These are phyloP conservation scores for Chrysogorgia sp. DNA, from an alignment of 92 coral and sea anemone species.

Conservation along the genomic window DNA sequence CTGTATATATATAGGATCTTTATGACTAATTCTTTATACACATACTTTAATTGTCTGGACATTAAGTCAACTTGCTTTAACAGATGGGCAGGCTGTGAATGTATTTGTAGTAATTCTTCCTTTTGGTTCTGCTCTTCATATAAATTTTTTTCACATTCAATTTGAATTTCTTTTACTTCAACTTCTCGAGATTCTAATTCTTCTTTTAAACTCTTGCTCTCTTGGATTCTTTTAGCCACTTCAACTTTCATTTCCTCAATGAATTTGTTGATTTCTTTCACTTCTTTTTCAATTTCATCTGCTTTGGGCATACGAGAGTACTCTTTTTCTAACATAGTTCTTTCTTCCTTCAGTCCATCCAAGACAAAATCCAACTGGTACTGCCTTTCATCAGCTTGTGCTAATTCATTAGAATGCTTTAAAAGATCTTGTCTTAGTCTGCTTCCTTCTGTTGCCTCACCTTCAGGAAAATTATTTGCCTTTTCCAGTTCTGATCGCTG, in stretches of 20 bases:
- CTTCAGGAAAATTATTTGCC: slow-evolving; percentile 97
- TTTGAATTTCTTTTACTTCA: slow-evolving; percentile 72
- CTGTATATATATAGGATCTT: neutral
- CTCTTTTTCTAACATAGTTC: slow-evolving; percentile 88
- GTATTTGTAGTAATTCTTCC: slow-evolving; percentile 93
- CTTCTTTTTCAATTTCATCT: slow-evolving; percentile 94
- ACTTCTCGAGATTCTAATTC: slow-evolving; percentile 80
- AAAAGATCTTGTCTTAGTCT: slow-evolving; percentile 94
- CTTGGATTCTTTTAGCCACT: slow-evolving; percentile 89
- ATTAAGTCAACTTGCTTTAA: slow-evolving; percentile 89
- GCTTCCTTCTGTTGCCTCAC: slow-evolving; percentile 90
- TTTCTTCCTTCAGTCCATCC: slow-evolving; percentile 91
- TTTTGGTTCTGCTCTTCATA: slow-evolving; percentile 87
- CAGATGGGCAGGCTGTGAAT: slow-evolving; percentile 95
- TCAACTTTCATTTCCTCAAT: slow-evolving; percentile 85
- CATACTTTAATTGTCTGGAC: slow-evolving; percentile 89
- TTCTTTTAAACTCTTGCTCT: slow-evolving; percentile 81
- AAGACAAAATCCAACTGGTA: slow-evolving; percentile 90
- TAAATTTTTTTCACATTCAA: slow-evolving; percentile 77
- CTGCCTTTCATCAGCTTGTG: slow-evolving; percentile 99
- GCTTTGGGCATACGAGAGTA: slow-evolving; percentile 98
- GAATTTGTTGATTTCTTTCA: slow-evolving; percentile 82
- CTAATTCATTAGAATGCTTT: slow-evolving; percentile 93
- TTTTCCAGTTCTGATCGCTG: slow-evolving; percentile 89
- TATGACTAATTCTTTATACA: neutral